phyloP scores from a whole-genome alignment of 2,113 vertebrate species.

The Catharus bicknelli region DNA sequence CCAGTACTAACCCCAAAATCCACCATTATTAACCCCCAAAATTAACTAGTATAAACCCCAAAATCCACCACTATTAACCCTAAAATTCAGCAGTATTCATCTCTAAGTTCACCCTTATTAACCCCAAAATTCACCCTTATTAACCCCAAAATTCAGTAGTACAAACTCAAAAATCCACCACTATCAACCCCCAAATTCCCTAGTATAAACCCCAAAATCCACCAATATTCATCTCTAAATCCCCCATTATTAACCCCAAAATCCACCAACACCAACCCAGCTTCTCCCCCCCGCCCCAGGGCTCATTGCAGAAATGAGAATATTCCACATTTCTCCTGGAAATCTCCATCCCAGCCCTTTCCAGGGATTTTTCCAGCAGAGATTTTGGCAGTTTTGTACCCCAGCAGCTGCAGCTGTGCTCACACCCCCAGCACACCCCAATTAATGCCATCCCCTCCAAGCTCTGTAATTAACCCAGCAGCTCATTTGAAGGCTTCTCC shows the following conservation, averaged over 20 bases:
- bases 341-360: neutral
- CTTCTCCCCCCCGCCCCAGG: fast-evolving
- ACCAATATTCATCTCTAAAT: neutral
- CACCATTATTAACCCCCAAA: neutral
- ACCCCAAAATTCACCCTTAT: neutral
- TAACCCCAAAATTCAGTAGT: too few species aligned
- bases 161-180: neutral
- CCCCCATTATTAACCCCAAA: neutral
- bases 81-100: neutral
- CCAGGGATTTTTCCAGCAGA: fast-evolving
- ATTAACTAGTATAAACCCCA: neutral
- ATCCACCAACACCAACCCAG: neutral
- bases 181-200: fast-evolving
- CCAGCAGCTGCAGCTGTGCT: neutral
- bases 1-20: neutral
- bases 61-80: neutral
- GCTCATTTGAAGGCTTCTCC: neutral
- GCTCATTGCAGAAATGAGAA: neutral
- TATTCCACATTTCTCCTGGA: fast-evolving
- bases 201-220: neutral
- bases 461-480: neutral
- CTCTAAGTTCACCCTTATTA: too few species aligned
- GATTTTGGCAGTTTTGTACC: fast-evolving
- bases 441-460: fast-evolving
- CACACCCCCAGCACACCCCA: neutral